Evolutionary conservation across 1,140 invertebrate species (phyloP).

Genomic region (Phocides pigmalion): DNA sequence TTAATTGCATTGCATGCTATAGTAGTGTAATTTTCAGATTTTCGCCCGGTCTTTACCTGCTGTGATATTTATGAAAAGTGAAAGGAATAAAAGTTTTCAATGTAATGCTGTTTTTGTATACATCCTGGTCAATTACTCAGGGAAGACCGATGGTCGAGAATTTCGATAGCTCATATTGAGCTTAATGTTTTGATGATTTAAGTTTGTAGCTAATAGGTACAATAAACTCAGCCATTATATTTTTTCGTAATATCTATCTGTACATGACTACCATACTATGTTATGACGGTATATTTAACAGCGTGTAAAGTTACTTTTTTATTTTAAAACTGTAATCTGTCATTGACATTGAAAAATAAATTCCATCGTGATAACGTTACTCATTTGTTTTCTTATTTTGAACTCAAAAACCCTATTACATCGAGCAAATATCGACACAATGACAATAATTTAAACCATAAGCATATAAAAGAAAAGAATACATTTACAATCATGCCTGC

Average conservation of each 20-base stretch:
- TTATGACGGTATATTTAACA: slow-evolving; percentile 63
- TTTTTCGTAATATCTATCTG: slow-evolving; percentile 65
- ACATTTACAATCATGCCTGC: no score
- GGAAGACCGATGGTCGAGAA: slow-evolving; percentile 71
- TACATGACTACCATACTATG: slow-evolving; percentile 58
- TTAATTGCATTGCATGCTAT: slow-evolving; percentile 77
- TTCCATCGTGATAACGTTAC: slow-evolving; percentile 68
- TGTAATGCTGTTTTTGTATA: slow-evolving; percentile 60
- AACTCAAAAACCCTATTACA: not conserved
- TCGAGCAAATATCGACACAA: not conserved
- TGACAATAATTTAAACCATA: not conserved
- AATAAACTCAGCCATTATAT: slow-evolving; percentile 72
- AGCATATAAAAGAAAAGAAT: not conserved
- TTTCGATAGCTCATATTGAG: slow-evolving; percentile 82
- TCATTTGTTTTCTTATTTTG: slow-evolving; percentile 55
- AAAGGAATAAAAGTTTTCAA: slow-evolving; percentile 49
- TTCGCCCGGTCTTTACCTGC: slow-evolving; percentile 77
- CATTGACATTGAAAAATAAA: slow-evolving; percentile 79
- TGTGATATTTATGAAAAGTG: slow-evolving; percentile 69
- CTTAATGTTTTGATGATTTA: slow-evolving; percentile 76
- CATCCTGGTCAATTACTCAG: slow-evolving; percentile 68
- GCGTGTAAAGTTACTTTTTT: slow-evolving; percentile 60
- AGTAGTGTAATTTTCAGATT: slow-evolving; percentile 78
- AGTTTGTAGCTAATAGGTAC: slow-evolving; percentile 73
- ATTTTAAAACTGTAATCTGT: slow-evolving; percentile 69